Conservation (phyloP, 2,888 invertebrate species). For the Proisotoma minuta region DNA sequence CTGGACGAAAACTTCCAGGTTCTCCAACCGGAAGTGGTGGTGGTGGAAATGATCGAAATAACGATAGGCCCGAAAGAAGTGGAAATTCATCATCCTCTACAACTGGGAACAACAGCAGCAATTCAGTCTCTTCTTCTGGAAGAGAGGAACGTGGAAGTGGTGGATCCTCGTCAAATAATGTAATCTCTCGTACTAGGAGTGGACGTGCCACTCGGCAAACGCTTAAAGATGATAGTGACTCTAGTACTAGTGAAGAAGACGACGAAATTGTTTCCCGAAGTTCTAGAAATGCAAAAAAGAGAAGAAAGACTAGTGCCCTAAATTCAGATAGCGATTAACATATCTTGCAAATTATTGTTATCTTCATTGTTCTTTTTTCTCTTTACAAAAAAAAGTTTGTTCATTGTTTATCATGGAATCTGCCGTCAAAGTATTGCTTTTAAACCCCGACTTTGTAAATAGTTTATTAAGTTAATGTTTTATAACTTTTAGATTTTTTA, state of each 20-base stretch:
- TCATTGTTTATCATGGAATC: too few relatives aligned
- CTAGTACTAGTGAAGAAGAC: slow-evolving; percentile 65
- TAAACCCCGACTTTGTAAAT: too few relatives aligned
- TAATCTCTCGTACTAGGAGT: slow-evolving; percentile 41
- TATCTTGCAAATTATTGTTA: too few relatives aligned
- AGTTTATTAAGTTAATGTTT: too few relatives aligned
- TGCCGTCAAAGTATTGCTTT: too few relatives aligned
- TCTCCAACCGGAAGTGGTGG: slow-evolving; percentile 16
- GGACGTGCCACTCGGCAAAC: slow-evolving; percentile 46
- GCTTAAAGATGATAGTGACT: slow-evolving; percentile 44
- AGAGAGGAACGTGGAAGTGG: slow-evolving; percentile 18
- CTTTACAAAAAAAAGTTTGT: too few relatives aligned
- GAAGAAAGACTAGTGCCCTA: slow-evolving; percentile 69
- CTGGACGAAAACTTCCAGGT: slow-evolving; percentile 10
- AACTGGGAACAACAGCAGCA: slow-evolving; percentile 12
- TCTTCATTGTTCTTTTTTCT: too few relatives aligned
- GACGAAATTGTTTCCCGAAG: slow-evolving; percentile 66
- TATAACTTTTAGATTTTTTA: too few relatives aligned
- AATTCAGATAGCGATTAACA: slow-evolving; percentile 92
- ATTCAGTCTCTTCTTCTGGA: slow-evolving; percentile 15
- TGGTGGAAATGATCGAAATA: slow-evolving; percentile 21
- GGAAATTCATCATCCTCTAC: slow-evolving; percentile 26
- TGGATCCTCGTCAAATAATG: slow-evolving; percentile 9
- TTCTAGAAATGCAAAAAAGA: slow-evolving; percentile 82
- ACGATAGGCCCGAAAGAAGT: neutral